phyloP scores from a whole-genome alignment of 2,888 invertebrate genomes.

The Phortica magna region DNA sequence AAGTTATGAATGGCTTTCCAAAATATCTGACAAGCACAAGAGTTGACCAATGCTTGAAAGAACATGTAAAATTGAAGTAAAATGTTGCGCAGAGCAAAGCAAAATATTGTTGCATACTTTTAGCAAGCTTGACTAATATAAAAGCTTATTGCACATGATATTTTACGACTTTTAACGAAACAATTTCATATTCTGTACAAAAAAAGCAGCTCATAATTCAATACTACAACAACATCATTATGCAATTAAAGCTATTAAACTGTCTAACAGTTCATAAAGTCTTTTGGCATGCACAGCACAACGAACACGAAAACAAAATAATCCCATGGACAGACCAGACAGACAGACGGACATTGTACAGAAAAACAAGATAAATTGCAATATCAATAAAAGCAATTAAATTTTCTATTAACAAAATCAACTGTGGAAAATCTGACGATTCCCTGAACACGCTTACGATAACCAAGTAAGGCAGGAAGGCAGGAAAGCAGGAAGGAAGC shows the following conservation, averaged over 20 bases:
- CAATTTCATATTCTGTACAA: no score
- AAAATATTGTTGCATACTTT: no score
- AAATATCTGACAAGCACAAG: no score
- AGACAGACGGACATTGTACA: not conserved
- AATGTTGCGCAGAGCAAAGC: no score
- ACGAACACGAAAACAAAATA: constrained; percentile 38
- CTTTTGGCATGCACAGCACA: constrained; percentile 41
- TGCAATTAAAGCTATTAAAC: not conserved
- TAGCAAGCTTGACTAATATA: no score
- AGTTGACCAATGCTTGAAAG: no score
- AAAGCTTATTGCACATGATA: no score
- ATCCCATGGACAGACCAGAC: constrained; percentile 46
- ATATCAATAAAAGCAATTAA: constrained; percentile 70
- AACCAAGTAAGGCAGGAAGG: not conserved
- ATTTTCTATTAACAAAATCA: constrained; percentile 68
- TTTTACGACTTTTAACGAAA: no score
- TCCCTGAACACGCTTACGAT: not conserved
- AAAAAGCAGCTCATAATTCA: no score
- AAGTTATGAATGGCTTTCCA: not conserved
- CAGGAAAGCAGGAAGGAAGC: not conserved
- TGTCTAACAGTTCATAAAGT: constrained; percentile 52
- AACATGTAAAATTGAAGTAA: no score
- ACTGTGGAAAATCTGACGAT: constrained; percentile 52
- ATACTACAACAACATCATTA: no score
- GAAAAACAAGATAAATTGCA: constrained; percentile 18